Conservation (phyloP, 2,888 invertebrate species). For the Merodon equestris region DNA sequence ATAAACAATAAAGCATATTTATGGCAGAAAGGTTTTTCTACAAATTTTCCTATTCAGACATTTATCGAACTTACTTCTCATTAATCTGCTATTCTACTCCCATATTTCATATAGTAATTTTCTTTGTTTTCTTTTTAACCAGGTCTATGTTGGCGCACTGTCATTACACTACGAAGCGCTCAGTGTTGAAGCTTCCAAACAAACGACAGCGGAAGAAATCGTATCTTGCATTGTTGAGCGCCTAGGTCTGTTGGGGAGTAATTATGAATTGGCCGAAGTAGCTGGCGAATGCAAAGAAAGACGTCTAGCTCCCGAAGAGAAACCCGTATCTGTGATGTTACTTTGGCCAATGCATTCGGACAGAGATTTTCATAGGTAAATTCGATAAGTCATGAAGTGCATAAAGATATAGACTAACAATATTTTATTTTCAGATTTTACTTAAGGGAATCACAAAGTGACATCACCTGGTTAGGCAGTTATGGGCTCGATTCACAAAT, state of each 20-base stretch:
- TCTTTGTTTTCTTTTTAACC: constrained; percentile 67
- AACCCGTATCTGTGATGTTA: constrained; percentile 90
- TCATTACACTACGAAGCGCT: constrained; percentile 93
- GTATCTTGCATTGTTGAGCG: constrained; percentile 92
- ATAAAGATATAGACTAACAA: background rate
- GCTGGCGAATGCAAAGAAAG: constrained; percentile 96
- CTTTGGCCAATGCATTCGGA: constrained; percentile 86
- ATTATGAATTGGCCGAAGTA: constrained; percentile 90
- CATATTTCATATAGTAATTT: too few relatives aligned
- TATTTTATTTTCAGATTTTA: constrained; percentile 84
- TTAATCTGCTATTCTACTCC: too few relatives aligned
- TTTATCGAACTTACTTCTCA: too few relatives aligned
- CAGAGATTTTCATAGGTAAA: constrained; percentile 74
- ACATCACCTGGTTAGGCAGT: constrained; percentile 91
- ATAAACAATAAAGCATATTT: too few relatives aligned
- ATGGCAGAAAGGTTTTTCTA: too few relatives aligned
- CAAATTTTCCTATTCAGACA: too few relatives aligned
- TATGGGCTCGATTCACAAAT: constrained; percentile 94
- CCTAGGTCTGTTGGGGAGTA: constrained; percentile 82
- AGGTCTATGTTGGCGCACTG: constrained; percentile 94
- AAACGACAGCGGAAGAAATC: constrained; percentile 94
- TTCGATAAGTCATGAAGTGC: background rate
- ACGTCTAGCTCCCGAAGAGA: constrained; percentile 88
- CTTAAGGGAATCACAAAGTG: constrained; percentile 90
- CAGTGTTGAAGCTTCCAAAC: constrained; percentile 93